Percentiles rank a stretch among this genome's conserved stretches.
Evolutionary conservation across 1,140 invertebrate species (phyloP).

Genomic region (Plectus sambesii): DNA sequence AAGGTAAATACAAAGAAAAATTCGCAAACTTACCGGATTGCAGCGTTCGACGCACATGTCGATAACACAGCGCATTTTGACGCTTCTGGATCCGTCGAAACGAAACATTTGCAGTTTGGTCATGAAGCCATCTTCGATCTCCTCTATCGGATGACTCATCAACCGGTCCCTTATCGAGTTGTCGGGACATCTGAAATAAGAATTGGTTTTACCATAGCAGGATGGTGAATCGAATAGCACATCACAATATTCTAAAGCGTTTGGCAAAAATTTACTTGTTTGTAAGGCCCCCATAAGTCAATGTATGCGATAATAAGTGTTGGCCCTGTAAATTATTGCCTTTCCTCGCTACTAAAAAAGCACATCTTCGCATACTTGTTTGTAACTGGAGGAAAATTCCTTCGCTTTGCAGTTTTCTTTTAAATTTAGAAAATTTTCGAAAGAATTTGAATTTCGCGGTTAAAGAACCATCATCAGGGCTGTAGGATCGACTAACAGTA

Average conservation of each 20-base stretch:
- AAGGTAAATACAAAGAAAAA: too few relatives aligned
- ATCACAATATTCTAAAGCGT: slow-evolving; percentile 7
- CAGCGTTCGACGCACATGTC: slow-evolving; percentile 40
- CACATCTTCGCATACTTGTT: too few relatives aligned
- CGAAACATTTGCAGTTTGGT: slow-evolving; percentile 42
- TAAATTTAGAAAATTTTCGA: too few relatives aligned
- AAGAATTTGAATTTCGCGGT: too few relatives aligned
- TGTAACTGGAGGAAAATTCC: too few relatives aligned
- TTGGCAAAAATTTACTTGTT: slow-evolving; percentile 11
- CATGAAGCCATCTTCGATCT: slow-evolving; percentile 32
- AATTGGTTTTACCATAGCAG: background rate
- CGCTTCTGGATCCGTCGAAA: slow-evolving; percentile 40
- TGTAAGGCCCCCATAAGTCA: too few relatives aligned
- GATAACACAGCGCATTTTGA: slow-evolving; percentile 37
- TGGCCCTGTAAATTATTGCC: too few relatives aligned
- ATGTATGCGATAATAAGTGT: too few relatives aligned
- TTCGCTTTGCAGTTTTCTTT: too few relatives aligned
- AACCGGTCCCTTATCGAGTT: slow-evolving; percentile 27
- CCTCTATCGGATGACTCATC: slow-evolving; percentile 27
- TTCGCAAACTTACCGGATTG: slow-evolving; percentile 23
- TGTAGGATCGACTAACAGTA: too few relatives aligned
- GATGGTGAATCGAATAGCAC: slow-evolving; percentile 1
- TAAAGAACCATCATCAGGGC: too few relatives aligned
- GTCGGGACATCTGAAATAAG: slow-evolving; percentile 36
- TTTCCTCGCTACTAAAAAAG: too few relatives aligned